phyloP scores from a whole-genome alignment of 2,888 invertebrate genomes.

The Cephus pygmeus region DNA sequence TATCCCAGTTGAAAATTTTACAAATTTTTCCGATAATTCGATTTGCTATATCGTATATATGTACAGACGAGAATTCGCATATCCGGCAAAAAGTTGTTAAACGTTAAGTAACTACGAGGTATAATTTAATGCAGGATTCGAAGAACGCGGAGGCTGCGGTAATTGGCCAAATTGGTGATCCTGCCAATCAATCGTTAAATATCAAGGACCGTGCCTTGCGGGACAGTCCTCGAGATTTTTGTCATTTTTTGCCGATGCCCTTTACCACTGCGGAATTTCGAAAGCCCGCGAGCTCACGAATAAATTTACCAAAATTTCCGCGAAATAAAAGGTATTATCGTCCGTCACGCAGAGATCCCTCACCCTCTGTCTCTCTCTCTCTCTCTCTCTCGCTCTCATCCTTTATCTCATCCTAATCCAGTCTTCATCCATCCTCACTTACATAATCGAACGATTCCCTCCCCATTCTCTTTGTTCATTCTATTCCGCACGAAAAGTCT shows the following conservation, averaged over 20 bases:
- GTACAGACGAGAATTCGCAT: neutral
- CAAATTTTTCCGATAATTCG: neutral
- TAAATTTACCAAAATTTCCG: conserved; percentile 54
- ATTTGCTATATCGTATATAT: neutral
- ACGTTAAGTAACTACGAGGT: neutral
- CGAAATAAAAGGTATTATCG: conserved; percentile 48
- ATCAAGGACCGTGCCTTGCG: conserved; percentile 45
- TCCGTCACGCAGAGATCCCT: conserved; percentile 30
- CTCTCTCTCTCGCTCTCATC: neutral
- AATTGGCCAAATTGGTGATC: conserved; percentile 62
- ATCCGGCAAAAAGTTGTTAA: neutral
- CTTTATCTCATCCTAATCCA: conserved; percentile 1
- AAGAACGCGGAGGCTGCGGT: conserved; percentile 45
- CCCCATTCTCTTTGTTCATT: conserved; percentile 4
- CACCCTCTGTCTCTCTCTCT: neutral
- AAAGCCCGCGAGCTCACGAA: conserved; percentile 26
- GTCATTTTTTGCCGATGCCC: conserved; percentile 19
- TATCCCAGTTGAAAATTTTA: neutral
- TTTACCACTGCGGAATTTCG: neutral
- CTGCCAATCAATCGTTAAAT: conserved; percentile 63
- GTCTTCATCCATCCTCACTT: conserved; percentile 26
- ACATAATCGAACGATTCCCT: conserved; percentile 34
- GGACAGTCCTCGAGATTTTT: conserved; percentile 9
- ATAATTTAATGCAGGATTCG: conserved; percentile 22
- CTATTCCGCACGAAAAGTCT: neutral